A percentile compares a stretch with the other conserved stretches of the same genome.
Conservation (phyloP, 2,797 vertebrate genomes). For the Microcaecilia unicolor region DNA sequence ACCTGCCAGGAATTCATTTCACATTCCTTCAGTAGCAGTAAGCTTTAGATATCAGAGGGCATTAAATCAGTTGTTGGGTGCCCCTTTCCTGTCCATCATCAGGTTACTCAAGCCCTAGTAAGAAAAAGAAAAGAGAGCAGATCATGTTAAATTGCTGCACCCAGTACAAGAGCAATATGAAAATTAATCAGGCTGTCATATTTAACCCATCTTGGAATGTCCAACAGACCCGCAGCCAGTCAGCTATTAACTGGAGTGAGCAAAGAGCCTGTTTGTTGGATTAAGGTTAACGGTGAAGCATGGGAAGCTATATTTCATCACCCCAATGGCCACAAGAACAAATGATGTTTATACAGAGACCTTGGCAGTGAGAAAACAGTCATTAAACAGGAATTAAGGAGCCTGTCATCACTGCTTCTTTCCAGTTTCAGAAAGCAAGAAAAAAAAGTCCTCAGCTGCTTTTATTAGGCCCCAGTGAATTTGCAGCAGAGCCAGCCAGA, state of each 20-base stretch:
- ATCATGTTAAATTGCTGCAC: too few relatives aligned
- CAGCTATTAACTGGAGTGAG: slow-evolving; percentile 24
- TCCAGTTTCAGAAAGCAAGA: slow-evolving; percentile 51
- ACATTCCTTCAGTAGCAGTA: slow-evolving; percentile 30
- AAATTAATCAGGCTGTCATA: too few relatives aligned
- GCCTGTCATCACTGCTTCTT: slow-evolving; percentile 63
- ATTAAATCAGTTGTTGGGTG: slow-evolving; percentile 17
- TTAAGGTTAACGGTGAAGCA: slow-evolving; percentile 69
- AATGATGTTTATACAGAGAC: slow-evolving; percentile 70
- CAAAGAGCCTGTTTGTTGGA: slow-evolving; percentile 42
- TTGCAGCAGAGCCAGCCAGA: slow-evolving; percentile 43
- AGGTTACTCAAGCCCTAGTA: not conserved
- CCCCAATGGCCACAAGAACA: slow-evolving; percentile 60
- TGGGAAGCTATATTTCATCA: slow-evolving; percentile 64
- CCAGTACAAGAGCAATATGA: too few relatives aligned
- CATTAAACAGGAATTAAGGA: slow-evolving; percentile 76
- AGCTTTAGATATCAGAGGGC: slow-evolving; percentile 28
- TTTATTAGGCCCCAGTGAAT: slow-evolving; percentile 60
- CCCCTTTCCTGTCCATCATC: slow-evolving; percentile 14
- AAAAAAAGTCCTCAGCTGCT: slow-evolving; percentile 36
- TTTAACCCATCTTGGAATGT: slow-evolving; percentile 2
- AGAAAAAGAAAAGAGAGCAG: too few relatives aligned
- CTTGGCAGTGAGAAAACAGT: slow-evolving; percentile 74
- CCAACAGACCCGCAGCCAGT: slow-evolving; percentile 20
- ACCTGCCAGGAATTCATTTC: slow-evolving; percentile 24